Percentiles rank a stretch among this genome's conserved stretches.
phyloP scores from a whole-genome alignment of 2,113 vertebrate genomes.

The Pitta sordida region DNA sequence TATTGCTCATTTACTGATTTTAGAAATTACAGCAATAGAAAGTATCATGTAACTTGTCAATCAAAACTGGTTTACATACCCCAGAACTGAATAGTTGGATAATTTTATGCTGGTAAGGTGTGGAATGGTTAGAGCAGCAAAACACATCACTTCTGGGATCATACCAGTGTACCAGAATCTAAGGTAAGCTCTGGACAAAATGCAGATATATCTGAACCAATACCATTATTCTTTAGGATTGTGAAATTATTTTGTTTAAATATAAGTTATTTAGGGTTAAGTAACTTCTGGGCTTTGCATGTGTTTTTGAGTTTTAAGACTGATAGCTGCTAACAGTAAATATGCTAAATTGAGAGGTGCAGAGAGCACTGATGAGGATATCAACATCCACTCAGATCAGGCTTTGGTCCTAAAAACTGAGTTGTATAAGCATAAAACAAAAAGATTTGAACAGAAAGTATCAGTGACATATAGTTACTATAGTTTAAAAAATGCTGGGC shows the following conservation, averaged over 20 bases:
- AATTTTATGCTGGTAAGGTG: not conserved
- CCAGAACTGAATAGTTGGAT: not conserved
- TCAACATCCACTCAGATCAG: not conserved
- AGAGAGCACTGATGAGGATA: not conserved
- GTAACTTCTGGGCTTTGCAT: not conserved
- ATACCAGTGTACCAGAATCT: not conserved
- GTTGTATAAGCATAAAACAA: not conserved
- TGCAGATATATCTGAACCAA: not conserved
- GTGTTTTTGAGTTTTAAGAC: not conserved
- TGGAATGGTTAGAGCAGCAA: not conserved
- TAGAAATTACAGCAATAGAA: not conserved
- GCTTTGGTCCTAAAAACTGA: not conserved
- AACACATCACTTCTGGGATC: not conserved
- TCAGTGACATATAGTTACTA: not conserved
- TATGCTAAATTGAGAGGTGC: not conserved
- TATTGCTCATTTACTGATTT: not conserved
- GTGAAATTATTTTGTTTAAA: not conserved
- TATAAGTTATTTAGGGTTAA: not conserved
- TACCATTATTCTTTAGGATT: not conserved
- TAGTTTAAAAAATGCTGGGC: not conserved
- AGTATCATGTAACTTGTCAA: not conserved
- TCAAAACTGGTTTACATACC: not conserved
- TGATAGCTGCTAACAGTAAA: not conserved
- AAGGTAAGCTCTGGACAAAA: too few species aligned
- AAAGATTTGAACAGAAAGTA: not conserved